Evolutionary conservation across 2,888 invertebrate species (phyloP).

Genomic region (Achlya flavicornis): DNA sequence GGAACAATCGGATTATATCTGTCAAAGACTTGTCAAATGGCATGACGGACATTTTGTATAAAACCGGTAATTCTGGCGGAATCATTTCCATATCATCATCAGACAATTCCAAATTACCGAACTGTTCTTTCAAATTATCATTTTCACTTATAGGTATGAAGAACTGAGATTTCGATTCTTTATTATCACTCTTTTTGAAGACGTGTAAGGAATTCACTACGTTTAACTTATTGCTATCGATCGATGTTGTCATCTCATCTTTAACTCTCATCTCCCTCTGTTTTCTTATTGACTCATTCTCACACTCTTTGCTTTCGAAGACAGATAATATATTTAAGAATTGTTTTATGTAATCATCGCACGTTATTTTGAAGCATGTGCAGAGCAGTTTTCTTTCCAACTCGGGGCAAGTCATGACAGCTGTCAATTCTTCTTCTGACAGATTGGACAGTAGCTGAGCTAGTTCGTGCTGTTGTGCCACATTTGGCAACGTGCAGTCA

Average conservation of each 20-base stretch:
- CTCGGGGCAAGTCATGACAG: constrained; percentile 74
- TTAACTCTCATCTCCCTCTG: constrained; percentile 54
- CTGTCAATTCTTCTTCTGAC: constrained; percentile 65
- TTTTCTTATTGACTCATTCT: constrained; percentile 60
- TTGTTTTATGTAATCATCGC: constrained; percentile 74
- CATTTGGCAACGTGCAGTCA: constrained; percentile 53
- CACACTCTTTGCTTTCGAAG: constrained; percentile 66
- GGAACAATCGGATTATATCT: constrained; percentile 70
- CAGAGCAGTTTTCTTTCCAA: constrained; percentile 80
- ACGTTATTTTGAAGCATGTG: constrained; percentile 77
- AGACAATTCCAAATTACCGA: constrained; percentile 69
- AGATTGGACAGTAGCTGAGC: constrained; percentile 63
- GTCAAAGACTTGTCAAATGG: constrained; percentile 68
- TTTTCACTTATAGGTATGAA: constrained; percentile 73
- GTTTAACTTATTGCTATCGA: constrained; percentile 75
- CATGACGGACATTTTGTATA: constrained; percentile 58
- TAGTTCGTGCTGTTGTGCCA: constrained; percentile 63
- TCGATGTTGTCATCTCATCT: constrained; percentile 67
- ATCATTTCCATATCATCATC: constrained; percentile 67
- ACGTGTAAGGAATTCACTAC: constrained; percentile 71
- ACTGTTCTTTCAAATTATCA: constrained; percentile 61
- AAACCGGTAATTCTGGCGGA: constrained; percentile 65
- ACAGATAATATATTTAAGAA: constrained; percentile 61
- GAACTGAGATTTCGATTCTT: constrained; percentile 78
- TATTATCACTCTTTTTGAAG: constrained; percentile 72